Base-by-base conservation (phyloP, 2,797 vertebrate genomes). In the Pterois miles region DNA sequence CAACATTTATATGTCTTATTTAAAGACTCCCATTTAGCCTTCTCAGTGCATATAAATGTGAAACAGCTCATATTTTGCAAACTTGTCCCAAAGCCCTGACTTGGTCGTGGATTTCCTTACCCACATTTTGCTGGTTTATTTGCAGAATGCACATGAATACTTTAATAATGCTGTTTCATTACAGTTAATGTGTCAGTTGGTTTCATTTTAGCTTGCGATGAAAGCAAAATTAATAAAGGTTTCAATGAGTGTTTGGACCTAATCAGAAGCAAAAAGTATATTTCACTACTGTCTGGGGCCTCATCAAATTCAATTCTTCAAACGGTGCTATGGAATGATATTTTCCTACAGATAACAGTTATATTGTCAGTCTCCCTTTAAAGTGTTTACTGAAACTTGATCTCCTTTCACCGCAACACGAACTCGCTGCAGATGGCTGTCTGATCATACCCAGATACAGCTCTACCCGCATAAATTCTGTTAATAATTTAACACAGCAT, bases 401-500 rank as follows among this genome's bases (percentile, higher is more conserved):
- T 82, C 86, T 48, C 6, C 23, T 83, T 54, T 87, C 83, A 89
- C 86, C 83, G 84, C 74, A 71, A 82, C 83, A 54, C 81, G 84
- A 90, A 85, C 91, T 87, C 81, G 20, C 65, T 76, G 81, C 88
- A 91, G 89, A 87, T 89, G 88, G 80, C 65, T 80, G 85, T 86
- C 79, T 66, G 80, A 86, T 91, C 85, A 90, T 85, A 88, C 71
- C 68, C 76, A 82, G 82, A 93, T 89, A 74, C 78, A 86, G 76
- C 33, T 85, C 82, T 82, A 70, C 81, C 87, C 84, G 91, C 87
- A 94, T 89, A 86, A 84, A 91, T 80, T 71, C 46, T 75, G 71
- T 95, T 66, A 95, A 96, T 95, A 91, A 95, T 96, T 95, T 25
- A 95, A 73, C 79, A 74, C 65, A 25, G 78, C 86, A 80, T 84